Conservation (phyloP, 2,113 vertebrate genomes). For the Herpailurus yagouaroundi region DNA sequence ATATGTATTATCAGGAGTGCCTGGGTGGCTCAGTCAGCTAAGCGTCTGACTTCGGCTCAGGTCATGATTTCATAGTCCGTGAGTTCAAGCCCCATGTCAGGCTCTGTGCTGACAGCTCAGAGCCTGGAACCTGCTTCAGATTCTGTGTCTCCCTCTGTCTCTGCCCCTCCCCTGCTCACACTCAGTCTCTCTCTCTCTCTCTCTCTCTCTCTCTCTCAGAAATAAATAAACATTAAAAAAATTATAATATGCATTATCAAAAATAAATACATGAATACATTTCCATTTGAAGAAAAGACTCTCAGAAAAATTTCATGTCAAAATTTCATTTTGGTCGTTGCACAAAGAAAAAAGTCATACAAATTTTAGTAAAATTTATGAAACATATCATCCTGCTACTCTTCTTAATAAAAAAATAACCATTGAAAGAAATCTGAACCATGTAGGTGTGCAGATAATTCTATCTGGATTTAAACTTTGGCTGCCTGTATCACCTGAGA, state of each 20-base stretch:
- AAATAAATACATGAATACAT: background rate
- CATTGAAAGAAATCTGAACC: slow-evolving; percentile 60
- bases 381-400: background rate
- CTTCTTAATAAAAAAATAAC: slow-evolving; percentile 65
- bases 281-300: background rate
- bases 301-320: background rate
- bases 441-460: background rate
- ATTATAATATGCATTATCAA: background rate
- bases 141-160: no score
- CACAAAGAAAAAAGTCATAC: background rate
- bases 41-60: no score
- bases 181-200: no score
- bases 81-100: no score
- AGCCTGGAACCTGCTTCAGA: no score
- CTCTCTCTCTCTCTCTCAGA: no score
- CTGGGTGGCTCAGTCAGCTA: no score
- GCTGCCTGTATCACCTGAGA: background rate
- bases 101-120: no score
- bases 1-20: background rate
- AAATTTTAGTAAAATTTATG: slow-evolving; percentile 40
- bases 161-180: no score
- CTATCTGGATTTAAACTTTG: slow-evolving; percentile 50
- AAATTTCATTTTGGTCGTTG: slow-evolving; percentile 42
- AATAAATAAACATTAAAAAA: no score
- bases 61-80: no score